Base-by-base conservation (phyloP, 2,888 invertebrate genomes). In the Drosophila histrio region DNA sequence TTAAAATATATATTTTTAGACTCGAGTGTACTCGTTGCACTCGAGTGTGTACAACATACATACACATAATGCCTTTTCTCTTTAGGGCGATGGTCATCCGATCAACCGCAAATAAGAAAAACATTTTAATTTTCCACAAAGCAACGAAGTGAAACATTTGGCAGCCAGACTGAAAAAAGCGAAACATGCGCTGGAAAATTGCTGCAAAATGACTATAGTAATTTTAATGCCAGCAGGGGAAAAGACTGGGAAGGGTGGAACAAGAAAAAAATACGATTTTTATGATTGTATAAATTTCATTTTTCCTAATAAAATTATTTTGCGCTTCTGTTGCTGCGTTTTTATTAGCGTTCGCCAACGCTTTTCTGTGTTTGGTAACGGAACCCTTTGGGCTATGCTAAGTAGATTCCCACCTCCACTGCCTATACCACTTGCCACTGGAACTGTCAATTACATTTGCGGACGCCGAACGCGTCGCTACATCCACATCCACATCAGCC, bases 381-480 rank as follows among this genome's bases (percentile, higher is more conserved):
- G 3, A 58, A 39, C 58, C 58, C 58, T 59, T 59, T 59, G 53
- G 53, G 53, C 63, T 43, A 59, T 65, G 65, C 57, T 77, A 73
- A 73, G 60, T 50, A 61, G 56, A 34, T 11, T 21, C 30, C 8
- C 36, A 13, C 15, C 24, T 41, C n/a, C 47, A n/a, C 43, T 26
- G 44, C 24, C 34, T 36, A 15, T 26, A 30, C 36, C 68, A 44
- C 41, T 24, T 50, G 54, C 54, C 76, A 65, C 67, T 73, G 78
- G 66, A 88, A 73, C 87, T 82, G 82, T 88, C 82, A 82, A 82
- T 82, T 87, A 88, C 82, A 82, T 73, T 84, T 79, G 64, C 59
- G 64, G 62, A 52, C 53, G 43, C 41, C 47, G 52, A 44, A 39
- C 49, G 38, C 19, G 57, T 46, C 57, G 21, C 34, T 41, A 58